phyloP scores from a whole-genome alignment of 2,888 invertebrate genomes.

The Stegana nigrithorax region DNA sequence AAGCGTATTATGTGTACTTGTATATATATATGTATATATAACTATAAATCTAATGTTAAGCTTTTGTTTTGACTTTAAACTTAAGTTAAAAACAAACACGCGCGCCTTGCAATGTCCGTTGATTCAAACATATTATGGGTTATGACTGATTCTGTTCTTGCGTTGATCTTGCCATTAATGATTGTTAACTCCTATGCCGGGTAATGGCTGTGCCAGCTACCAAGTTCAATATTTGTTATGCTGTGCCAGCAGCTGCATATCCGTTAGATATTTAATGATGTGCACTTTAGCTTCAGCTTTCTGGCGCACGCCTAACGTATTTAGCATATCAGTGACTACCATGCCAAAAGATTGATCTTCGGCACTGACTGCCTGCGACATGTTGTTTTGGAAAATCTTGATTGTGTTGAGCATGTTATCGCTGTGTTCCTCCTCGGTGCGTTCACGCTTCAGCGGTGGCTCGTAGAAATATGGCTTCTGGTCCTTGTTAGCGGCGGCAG shows the following conservation, averaged over 20 bases:
- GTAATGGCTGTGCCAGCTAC: slow-evolving; percentile 23
- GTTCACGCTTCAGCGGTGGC: slow-evolving; percentile 61
- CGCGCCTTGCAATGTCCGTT: slow-evolving; percentile 20
- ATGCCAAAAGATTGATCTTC: slow-evolving; percentile 65
- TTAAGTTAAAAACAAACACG: slow-evolving; percentile 30
- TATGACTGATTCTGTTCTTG: slow-evolving; percentile 9
- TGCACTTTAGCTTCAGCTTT: slow-evolving; percentile 66
- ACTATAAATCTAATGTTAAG: slow-evolving; percentile 44
- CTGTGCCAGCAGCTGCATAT: slow-evolving; percentile 64
- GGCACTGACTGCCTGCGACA: slow-evolving; percentile 63
- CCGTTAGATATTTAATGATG: slow-evolving; percentile 64
- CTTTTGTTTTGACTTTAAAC: slow-evolving; percentile 53
- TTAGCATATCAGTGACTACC: slow-evolving; percentile 64
- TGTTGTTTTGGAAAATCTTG: slow-evolving; percentile 64
- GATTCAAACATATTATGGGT: slow-evolving; percentile 9
- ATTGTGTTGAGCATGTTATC: slow-evolving; percentile 65
- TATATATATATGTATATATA: slow-evolving; percentile 26
- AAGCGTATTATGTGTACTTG: slow-evolving; percentile 26
- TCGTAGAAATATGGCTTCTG: slow-evolving; percentile 65
- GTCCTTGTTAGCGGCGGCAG: slow-evolving; percentile 57
- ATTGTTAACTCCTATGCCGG: too few relatives aligned
- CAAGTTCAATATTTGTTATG: slow-evolving; percentile 61
- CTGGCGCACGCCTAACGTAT: slow-evolving; percentile 62
- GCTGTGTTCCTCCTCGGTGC: slow-evolving; percentile 61
- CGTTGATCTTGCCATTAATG: slow-evolving; percentile 13